A percentile compares a stretch with the other conserved stretches of the same genome.
Conservation (phyloP, 2,888 invertebrate species). For the Geophilus truncorum region DNA sequence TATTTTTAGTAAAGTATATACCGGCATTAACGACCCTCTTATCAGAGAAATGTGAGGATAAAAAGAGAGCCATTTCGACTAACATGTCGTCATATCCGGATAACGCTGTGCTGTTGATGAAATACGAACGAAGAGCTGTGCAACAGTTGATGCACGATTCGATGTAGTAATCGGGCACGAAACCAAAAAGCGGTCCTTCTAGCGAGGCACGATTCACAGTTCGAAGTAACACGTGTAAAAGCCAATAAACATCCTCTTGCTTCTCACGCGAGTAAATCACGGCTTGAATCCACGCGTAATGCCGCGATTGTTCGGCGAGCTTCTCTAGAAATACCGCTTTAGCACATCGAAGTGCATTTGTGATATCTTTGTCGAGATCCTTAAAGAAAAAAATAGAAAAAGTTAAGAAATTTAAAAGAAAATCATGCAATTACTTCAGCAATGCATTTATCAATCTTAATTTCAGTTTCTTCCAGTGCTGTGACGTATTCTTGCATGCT, state of each 20-base stretch:
- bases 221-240: constrained; percentile 58
- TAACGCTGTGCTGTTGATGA: constrained; percentile 56
- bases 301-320: constrained; percentile 57
- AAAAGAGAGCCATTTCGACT: constrained; percentile 63
- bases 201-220: constrained; percentile 59
- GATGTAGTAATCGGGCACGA: constrained; percentile 68
- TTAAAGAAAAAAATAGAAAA: not conserved
- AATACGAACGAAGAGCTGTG: constrained; percentile 59
- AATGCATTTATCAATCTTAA: constrained; percentile 45
- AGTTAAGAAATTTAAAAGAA: too few species aligned
- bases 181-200: constrained; percentile 61
- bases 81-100: constrained; percentile 55
- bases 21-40: constrained; percentile 60
- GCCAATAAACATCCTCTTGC: constrained; percentile 58
- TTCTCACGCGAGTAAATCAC: constrained; percentile 61
- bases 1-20: constrained; percentile 38
- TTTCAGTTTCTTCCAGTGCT: constrained; percentile 58
- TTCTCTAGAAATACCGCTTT: constrained; percentile 55
- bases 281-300: constrained; percentile 66
- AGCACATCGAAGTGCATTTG: constrained; percentile 57
- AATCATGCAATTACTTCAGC: too few species aligned
- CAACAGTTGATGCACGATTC: constrained; percentile 62
- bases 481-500: constrained; percentile 61
- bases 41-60: constrained; percentile 71
- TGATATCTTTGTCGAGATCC: constrained; percentile 44